phyloP scores from a whole-genome alignment of 1,140 invertebrate genomes.

The Cepaea nemoralis region DNA sequence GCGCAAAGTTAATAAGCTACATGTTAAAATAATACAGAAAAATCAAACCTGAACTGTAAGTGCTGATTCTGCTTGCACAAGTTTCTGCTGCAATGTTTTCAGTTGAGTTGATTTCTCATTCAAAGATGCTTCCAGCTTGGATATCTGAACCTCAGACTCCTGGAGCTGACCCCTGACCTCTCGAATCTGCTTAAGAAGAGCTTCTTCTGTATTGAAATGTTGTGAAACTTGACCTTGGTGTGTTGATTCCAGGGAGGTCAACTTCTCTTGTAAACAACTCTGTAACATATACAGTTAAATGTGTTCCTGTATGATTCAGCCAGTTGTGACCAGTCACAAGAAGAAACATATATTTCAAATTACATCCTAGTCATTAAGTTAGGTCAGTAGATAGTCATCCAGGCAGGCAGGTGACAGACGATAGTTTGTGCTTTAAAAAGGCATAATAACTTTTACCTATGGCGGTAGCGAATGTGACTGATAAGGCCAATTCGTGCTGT shows the following conservation, averaged over 20 bases:
- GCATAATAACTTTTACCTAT: too few relatives aligned
- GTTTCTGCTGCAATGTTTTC: conserved; percentile 51
- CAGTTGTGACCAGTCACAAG: too few relatives aligned
- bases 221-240: conserved; percentile 57
- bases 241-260: conserved; percentile 52
- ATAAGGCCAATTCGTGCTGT: too few relatives aligned
- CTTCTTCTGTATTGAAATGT: conserved; percentile 51
- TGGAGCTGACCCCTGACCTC: conserved; percentile 63
- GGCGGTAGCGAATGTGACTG: too few relatives aligned
- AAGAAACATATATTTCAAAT: too few relatives aligned
- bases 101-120: conserved; percentile 63
- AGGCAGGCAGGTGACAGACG: too few relatives aligned
- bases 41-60: conserved; percentile 16
- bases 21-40: not conserved
- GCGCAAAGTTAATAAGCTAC: too few relatives aligned
- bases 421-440: too few relatives aligned
- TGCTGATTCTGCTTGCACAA: conserved; percentile 44
- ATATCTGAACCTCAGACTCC: conserved; percentile 49
- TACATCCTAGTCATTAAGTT: too few relatives aligned
- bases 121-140: conserved; percentile 54
- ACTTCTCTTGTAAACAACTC: conserved; percentile 61
- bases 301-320: too few relatives aligned
- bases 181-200: conserved; percentile 59
- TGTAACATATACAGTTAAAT: too few relatives aligned
- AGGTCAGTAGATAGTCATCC: too few relatives aligned